Percentiles rank a stretch among this genome's conserved stretches.
These are phyloP conservation scores for Falco cherrug DNA, from an alignment of 2,797 vertebrate genomes.

Conservation along the genomic window DNA sequence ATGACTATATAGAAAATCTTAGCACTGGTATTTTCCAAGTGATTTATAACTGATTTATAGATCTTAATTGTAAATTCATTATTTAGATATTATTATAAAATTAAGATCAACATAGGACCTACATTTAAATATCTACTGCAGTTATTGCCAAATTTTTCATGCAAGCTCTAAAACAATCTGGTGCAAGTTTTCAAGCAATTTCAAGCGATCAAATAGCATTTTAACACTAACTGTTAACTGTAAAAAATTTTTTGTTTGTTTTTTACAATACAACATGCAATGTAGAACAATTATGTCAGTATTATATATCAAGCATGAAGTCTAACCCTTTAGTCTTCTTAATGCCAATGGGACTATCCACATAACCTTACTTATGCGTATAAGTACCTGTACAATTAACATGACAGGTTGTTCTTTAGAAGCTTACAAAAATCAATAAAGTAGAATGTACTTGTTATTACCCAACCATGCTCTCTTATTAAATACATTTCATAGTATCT, in stretches of 20 bases:
- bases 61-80: background rate
- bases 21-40: background rate
- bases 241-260: background rate
- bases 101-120: background rate
- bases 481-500: background rate
- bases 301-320: background rate
- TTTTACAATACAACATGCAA: background rate
- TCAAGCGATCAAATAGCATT: background rate
- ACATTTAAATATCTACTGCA: background rate
- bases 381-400: background rate
- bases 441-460: background rate
- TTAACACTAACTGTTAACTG: background rate
- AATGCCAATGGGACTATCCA: background rate
- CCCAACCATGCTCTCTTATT: background rate
- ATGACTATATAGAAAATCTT: background rate
- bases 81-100: background rate
- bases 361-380: background rate
- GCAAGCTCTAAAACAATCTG: background rate
- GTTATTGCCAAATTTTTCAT: background rate
- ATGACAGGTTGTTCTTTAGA: background rate
- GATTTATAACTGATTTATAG: background rate
- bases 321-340: background rate
- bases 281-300: background rate
- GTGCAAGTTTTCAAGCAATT: background rate
- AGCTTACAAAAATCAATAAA: background rate